phyloP scores from a whole-genome alignment of 2,113 vertebrate genomes.

The Daphoenositta chrysoptera region DNA sequence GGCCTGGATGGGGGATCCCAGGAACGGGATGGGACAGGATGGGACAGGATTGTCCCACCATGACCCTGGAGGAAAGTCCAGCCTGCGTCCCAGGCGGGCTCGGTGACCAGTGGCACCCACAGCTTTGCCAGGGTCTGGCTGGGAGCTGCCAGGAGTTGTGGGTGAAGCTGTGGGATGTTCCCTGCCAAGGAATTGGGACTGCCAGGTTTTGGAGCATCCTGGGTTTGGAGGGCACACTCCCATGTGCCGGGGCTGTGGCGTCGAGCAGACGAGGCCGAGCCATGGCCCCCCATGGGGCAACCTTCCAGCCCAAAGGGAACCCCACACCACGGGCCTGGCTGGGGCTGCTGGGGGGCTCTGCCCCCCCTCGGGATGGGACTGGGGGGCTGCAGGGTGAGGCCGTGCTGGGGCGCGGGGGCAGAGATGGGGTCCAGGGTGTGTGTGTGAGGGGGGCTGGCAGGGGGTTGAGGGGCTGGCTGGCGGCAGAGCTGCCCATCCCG shows the following conservation, averaged over 20 bases:
- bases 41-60: accelerated
- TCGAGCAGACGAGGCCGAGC: accelerated
- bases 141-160: not conserved
- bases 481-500: not conserved
- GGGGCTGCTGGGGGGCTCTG: not conserved
- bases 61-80: not conserved
- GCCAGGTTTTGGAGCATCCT: accelerated
- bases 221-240: accelerated
- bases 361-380: accelerated
- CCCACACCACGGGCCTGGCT: accelerated
- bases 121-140: not conserved
- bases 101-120: accelerated
- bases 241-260: accelerated
- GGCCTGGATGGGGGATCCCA: not conserved
- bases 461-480: not conserved
- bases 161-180: not conserved
- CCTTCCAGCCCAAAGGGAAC: not conserved
- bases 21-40: not conserved
- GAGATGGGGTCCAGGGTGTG: not conserved
- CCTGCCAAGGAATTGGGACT: not conserved
- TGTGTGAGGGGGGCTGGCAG: not conserved
- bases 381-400: not conserved
- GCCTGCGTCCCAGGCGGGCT: not conserved
- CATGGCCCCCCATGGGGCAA: accelerated
- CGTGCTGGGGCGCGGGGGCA: accelerated